These are phyloP conservation scores for Thelaira solivaga DNA, from an alignment of 2,888 invertebrate genomes.

Conservation along the genomic window DNA sequence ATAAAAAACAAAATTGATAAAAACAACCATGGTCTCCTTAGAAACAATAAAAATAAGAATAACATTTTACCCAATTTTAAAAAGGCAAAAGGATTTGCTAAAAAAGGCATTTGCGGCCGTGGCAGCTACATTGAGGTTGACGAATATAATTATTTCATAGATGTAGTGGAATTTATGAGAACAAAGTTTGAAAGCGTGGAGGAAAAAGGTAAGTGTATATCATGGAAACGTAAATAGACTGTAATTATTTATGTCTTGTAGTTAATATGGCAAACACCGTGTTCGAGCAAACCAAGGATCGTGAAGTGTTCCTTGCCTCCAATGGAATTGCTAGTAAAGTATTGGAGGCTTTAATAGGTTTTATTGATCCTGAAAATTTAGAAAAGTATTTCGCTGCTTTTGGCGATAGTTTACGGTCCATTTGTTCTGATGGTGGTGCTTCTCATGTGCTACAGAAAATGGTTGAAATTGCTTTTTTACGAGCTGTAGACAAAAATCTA, in stretches of 20 bases:
- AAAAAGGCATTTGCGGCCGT: slow-evolving; percentile 84
- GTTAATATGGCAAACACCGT: slow-evolving; percentile 84
- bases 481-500: slow-evolving; percentile 66
- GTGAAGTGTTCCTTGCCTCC: slow-evolving; percentile 84
- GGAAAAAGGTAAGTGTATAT: slow-evolving; percentile 81
- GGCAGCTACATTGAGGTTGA: slow-evolving; percentile 85
- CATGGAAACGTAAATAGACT: neutral
- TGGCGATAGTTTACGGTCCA: slow-evolving; percentile 82
- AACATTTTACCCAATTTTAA: slow-evolving; percentile 77
- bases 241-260: slow-evolving; percentile 52
- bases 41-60: slow-evolving; percentile 65
- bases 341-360: slow-evolving; percentile 85
- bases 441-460: slow-evolving; percentile 88
- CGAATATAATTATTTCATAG: slow-evolving; percentile 86
- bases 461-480: slow-evolving; percentile 74
- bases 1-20: too few relatives aligned
- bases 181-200: slow-evolving; percentile 83
- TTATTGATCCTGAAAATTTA: slow-evolving; percentile 81
- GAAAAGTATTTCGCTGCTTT: slow-evolving; percentile 82
- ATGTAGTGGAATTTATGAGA: slow-evolving; percentile 84
- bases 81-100: slow-evolving; percentile 87
- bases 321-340: slow-evolving; percentile 90
- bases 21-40: too few relatives aligned
- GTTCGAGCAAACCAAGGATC: slow-evolving; percentile 83
- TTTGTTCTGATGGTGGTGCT: slow-evolving; percentile 86